A percentile compares a stretch with the other conserved stretches of the same genome.
These are phyloP conservation scores for Daphoenositta chrysoptera DNA, from an alignment of 2,113 vertebrate genomes.

Conservation along the genomic window DNA sequence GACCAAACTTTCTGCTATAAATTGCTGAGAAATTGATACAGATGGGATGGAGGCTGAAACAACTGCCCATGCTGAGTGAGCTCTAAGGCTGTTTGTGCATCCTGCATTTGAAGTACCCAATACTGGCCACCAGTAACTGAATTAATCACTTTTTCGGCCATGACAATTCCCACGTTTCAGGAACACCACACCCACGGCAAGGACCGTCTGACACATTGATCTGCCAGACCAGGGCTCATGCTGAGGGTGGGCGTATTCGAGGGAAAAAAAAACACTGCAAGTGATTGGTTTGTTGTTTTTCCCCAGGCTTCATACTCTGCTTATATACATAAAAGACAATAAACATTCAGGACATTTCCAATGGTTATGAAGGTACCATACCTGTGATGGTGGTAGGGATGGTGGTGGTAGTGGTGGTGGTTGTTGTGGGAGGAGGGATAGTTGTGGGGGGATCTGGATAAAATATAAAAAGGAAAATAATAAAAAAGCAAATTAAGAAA, in stretches of 20 bases:
- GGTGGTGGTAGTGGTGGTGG: slow-evolving; percentile 80
- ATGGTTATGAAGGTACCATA: slow-evolving; percentile 81
- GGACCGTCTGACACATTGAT: rapidly evolving
- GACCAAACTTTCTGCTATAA: background rate
- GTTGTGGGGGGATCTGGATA: slow-evolving; percentile 88
- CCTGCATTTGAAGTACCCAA: rapidly evolving
- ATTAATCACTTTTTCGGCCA: background rate
- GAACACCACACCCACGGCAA: background rate
- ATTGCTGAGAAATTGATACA: background rate
- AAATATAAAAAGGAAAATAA: slow-evolving; percentile 82
- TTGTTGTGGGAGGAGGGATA: slow-evolving; percentile 85
- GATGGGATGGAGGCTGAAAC: background rate
- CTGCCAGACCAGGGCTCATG: background rate
- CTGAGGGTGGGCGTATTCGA: rapidly evolving
- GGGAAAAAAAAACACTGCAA: background rate
- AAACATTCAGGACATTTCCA: slow-evolving; percentile 73
- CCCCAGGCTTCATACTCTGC: slow-evolving; percentile 45
- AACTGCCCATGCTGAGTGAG: rapidly evolving
- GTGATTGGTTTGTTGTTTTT: background rate
- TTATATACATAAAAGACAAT: slow-evolving; percentile 68
- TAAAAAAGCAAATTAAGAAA: slow-evolving; percentile 73
- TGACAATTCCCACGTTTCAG: background rate
- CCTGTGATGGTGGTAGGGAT: slow-evolving; percentile 81
- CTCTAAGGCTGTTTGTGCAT: background rate
- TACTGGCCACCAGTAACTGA: background rate